Conservation (phyloP, 2,888 invertebrate genomes). For the Agriopis aurantiaria region DNA sequence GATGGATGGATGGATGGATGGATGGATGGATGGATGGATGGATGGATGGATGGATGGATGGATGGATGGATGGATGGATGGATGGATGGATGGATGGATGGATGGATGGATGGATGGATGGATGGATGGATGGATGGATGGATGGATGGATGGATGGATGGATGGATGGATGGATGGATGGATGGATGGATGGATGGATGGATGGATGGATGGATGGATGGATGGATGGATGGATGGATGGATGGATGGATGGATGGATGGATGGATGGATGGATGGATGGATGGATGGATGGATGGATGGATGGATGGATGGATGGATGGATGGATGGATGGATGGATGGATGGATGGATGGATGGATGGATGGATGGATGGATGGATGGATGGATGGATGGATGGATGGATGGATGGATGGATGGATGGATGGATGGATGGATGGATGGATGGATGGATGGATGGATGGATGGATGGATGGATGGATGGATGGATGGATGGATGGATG, state of each 20-base stretch:
- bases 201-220: constrained; percentile 1
- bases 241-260: constrained; percentile 3
- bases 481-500: too few relatives aligned
- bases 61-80: constrained; percentile 4
- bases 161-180: constrained; percentile 5
- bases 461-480: too few relatives aligned
- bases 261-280: constrained; percentile 1
- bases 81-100: constrained; percentile 1
- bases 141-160: constrained; percentile 3
- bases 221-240: constrained; percentile 3
- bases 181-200: constrained; percentile 4
- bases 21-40: constrained; percentile 3
- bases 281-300: too few relatives aligned
- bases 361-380: too few relatives aligned
- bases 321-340: too few relatives aligned
- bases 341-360: too few relatives aligned
- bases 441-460: too few relatives aligned
- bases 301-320: too few relatives aligned
- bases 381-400: too few relatives aligned
- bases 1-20: constrained; percentile 3
- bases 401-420: too few relatives aligned
- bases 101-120: constrained; percentile 3
- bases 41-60: constrained; percentile 5
- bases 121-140: constrained; percentile 3
- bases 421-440: too few relatives aligned